Conservation (phyloP, 2,113 vertebrate genomes). For the Saccopteryx leptura region DNA sequence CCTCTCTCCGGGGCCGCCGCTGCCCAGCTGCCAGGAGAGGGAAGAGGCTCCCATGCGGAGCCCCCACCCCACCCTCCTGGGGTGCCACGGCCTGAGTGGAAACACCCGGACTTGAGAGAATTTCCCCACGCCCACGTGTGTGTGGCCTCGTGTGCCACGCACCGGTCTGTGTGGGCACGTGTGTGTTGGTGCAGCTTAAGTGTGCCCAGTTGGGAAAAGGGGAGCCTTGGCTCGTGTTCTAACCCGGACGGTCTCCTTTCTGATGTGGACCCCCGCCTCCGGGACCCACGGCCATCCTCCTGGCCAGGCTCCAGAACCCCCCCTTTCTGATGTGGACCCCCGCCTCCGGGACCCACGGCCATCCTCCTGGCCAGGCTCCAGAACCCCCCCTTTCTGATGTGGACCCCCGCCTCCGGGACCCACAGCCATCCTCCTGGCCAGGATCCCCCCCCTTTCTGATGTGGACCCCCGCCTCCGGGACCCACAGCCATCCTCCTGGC, state of each 20-base stretch:
- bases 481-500: background rate
- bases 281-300: background rate
- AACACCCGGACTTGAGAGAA: background rate
- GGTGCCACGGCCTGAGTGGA: background rate
- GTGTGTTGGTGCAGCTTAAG: accelerated
- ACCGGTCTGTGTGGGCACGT: accelerated
- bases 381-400: background rate
- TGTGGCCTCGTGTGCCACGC: accelerated
- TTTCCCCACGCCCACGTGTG: accelerated
- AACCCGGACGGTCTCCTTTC: background rate
- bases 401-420: background rate
- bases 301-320: background rate
- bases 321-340: background rate
- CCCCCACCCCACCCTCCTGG: background rate
- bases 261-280: background rate
- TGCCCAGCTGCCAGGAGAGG: background rate
- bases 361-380: background rate
- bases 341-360: background rate
- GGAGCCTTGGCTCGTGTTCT: background rate
- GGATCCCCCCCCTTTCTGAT: background rate
- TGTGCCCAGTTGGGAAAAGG: background rate
- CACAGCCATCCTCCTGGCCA: background rate
- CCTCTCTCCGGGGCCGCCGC: background rate
- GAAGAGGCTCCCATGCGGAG: background rate
- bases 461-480: background rate